These are phyloP conservation scores for Metopia argyrocephala DNA, from an alignment of 2,888 invertebrate species.

Conservation along the genomic window DNA sequence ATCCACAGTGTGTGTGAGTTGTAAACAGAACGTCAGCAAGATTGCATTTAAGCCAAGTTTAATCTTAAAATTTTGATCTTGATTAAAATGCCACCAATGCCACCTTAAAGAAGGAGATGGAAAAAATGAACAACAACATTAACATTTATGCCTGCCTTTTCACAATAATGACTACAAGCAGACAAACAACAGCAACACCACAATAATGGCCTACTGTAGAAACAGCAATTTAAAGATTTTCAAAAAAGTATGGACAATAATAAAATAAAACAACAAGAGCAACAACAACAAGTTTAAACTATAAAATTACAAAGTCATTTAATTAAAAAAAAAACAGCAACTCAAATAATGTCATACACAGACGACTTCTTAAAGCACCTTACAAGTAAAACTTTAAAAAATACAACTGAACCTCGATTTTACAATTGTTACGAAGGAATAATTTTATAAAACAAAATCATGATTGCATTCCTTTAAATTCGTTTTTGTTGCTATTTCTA, in stretches of 20 bases:
- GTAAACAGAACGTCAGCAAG: slow-evolving; percentile 47
- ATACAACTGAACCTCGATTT: too few relatives aligned
- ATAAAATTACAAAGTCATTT: slow-evolving; percentile 55
- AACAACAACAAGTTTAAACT: slow-evolving; percentile 6
- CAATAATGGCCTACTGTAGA: slow-evolving; percentile 46
- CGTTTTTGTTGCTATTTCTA: too few relatives aligned
- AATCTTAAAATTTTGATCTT: slow-evolving; percentile 61
- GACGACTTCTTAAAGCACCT: not conserved
- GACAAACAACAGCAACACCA: slow-evolving; percentile 21
- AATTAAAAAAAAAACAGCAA: not conserved
- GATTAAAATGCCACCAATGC: slow-evolving; percentile 63
- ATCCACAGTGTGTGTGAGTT: not conserved
- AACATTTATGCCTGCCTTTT: not conserved
- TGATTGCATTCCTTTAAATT: too few relatives aligned
- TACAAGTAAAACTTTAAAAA: too few relatives aligned
- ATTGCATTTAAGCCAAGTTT: slow-evolving; percentile 64
- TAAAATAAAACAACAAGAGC: slow-evolving; percentile 8
- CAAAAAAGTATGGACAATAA: slow-evolving; percentile 7
- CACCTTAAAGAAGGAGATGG: slow-evolving; percentile 38
- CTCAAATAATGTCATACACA: not conserved
- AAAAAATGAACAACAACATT: slow-evolving; percentile 11
- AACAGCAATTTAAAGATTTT: slow-evolving; percentile 40
- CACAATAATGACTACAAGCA: slow-evolving; percentile 12
- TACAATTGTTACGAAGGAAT: too few relatives aligned
- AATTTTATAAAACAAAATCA: too few relatives aligned